A percentile compares a stretch with the other conserved stretches of the same genome.
Evolutionary conservation across 2,797 vertebrate species (phyloP).

Genomic region (Masticophis lateralis): DNA sequence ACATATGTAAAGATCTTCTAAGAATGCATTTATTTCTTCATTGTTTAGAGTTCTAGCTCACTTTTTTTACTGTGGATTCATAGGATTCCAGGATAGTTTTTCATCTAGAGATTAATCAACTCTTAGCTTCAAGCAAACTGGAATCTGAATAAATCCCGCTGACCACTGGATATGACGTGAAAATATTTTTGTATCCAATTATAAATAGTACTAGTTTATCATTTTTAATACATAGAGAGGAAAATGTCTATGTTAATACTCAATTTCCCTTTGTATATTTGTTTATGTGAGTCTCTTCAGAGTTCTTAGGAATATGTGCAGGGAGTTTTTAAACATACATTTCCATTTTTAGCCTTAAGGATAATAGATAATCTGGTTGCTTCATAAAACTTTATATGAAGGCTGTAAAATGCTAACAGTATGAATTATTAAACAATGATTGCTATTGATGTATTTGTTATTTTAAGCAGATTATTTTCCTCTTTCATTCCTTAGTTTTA

Average conservation of each 20-base stretch:
- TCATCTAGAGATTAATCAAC: not conserved
- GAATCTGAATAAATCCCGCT: not conserved
- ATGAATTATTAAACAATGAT: conserved; percentile 19
- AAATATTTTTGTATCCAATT: not conserved
- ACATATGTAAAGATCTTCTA: not conserved
- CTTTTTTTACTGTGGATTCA: not conserved
- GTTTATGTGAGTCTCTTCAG: not conserved
- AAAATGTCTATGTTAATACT: not conserved
- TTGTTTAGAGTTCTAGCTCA: not conserved
- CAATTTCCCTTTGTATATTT: not conserved
- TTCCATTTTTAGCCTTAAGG: not conserved
- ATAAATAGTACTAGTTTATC: not conserved
- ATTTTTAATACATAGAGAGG: not conserved
- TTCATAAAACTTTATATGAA: conserved; percentile 14
- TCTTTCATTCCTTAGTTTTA: not conserved
- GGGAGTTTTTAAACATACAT: not conserved
- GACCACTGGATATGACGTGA: not conserved
- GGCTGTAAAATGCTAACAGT: not conserved
- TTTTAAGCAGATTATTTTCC: not conserved
- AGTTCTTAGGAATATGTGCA: not conserved
- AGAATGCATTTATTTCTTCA: not conserved
- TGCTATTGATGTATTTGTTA: not conserved
- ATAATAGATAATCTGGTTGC: not conserved
- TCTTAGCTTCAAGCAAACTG: not conserved
- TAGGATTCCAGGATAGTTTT: not conserved